Evolutionary conservation across 2,888 invertebrate species (phyloP).

Genomic region (Helobdella robusta): DNA sequence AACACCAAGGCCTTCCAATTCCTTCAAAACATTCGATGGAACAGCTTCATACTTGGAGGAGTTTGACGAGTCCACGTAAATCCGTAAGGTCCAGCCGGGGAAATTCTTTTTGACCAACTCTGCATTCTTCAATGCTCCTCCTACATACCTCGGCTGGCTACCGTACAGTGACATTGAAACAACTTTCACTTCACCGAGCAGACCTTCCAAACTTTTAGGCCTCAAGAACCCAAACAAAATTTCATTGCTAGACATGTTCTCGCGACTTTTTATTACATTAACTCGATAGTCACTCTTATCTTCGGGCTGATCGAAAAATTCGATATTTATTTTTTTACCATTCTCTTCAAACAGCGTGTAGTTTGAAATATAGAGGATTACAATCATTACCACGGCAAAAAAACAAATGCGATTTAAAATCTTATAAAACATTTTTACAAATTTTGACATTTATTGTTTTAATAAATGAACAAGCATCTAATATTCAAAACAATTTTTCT

Average conservation of each 20-base stretch:
- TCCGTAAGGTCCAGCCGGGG: conserved; percentile 35
- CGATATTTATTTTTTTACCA: too few relatives aligned
- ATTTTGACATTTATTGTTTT: too few relatives aligned
- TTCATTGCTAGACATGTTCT: neutral
- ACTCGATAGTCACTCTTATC: too few relatives aligned
- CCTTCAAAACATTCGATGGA: conserved; percentile 27
- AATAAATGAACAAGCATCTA: too few relatives aligned
- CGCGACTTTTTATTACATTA: too few relatives aligned
- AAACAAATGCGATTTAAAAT: too few relatives aligned
- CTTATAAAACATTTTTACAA: too few relatives aligned
- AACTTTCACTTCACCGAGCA: conserved; percentile 12
- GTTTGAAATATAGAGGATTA: too few relatives aligned
- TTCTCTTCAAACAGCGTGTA: too few relatives aligned
- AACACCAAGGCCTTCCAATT: conserved; percentile 29
- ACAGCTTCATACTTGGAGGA: conserved; percentile 25
- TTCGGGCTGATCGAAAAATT: too few relatives aligned
- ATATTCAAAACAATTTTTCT: too few relatives aligned
- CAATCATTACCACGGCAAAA: too few relatives aligned
- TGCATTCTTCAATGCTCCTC: conserved; percentile 34
- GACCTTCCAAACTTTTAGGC: neutral
- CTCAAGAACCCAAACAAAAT: conserved; percentile 13
- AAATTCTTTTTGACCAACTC: conserved; percentile 31
- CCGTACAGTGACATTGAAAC: conserved; percentile 34
- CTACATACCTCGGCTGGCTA: conserved; percentile 27
- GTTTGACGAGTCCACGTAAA: conserved; percentile 30